Evolutionary conservation across 2,888 invertebrate genomes (phyloP), one percentile per base, ranked within the genome.

Genomic region (Noctua janthina): DNA sequence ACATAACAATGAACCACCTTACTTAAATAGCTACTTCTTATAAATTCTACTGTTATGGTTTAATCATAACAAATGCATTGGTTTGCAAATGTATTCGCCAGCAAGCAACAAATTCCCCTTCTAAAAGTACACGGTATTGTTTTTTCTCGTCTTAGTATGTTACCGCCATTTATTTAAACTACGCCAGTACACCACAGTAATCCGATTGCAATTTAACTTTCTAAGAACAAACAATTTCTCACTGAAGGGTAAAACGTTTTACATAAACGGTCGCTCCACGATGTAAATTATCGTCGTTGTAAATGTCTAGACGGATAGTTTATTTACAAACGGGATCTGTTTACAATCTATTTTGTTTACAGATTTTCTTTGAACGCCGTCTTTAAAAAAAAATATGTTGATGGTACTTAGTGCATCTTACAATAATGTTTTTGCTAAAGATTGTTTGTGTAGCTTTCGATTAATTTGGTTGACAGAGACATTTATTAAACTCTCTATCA

Each of bases 291-390:
- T 49, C 10, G 46, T 67, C 66, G 51, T 73, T 70, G 69, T 73
- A 76, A 74, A 72, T 51, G 82, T 81, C 82, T 86, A 84, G 82
- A 86, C 82, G 43, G 17, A 23, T 46, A 67, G 23, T 62, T 70
- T 76, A 62, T 86, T 67, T 72, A 72, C 15, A 67, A 59, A 54
- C 2, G 49, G 35, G 64, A 62, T 67, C 39, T 62, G 56, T 76
- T 70, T 74, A 67, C 59, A 54, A 59, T 84, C 11, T 78, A 70
- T n/a, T 51, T 54, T 78, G 79, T 66, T 74, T 74, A 76, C 29
- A 29, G 20, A n/a, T 76, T 64, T 78, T 54, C 23, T 39, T 15
- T 54, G 1, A 68, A 59, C 11, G 6, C 11, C 49, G n/a, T 82
- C n/a, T 62, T 49, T 39, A 46, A 71, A n/a, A 49, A 54, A 66